Evolutionary conservation across 2,888 invertebrate genomes (phyloP).

Genomic region (Caenorhabditis sp.): DNA sequence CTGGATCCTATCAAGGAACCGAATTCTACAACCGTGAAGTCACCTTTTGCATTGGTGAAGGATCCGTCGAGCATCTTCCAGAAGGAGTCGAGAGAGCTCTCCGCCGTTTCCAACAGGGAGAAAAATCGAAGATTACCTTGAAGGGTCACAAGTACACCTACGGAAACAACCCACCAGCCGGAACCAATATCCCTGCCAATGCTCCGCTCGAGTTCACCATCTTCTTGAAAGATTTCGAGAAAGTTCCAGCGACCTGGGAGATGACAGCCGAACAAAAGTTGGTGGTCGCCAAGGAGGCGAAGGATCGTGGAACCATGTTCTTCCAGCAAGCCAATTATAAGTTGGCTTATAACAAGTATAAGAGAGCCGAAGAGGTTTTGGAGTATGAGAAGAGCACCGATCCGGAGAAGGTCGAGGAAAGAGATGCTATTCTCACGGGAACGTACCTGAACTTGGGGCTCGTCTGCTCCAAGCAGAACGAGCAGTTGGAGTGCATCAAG

Average conservation of each 20-base stretch:
- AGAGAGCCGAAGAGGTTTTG: slow-evolving; percentile 88
- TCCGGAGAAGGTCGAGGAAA: slow-evolving; percentile 70
- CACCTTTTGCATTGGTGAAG: slow-evolving; percentile 92
- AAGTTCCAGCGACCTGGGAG: slow-evolving; percentile 90
- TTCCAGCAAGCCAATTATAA: slow-evolving; percentile 86
- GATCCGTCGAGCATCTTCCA: slow-evolving; percentile 88
- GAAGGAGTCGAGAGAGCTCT: slow-evolving; percentile 91
- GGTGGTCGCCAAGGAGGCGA: slow-evolving; percentile 90
- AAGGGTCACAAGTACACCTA: slow-evolving; percentile 74
- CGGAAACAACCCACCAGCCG: slow-evolving; percentile 84
- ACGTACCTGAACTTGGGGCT: slow-evolving; percentile 77
- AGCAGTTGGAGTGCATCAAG: slow-evolving; percentile 85
- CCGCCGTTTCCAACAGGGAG: slow-evolving; percentile 87
- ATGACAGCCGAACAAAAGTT: slow-evolving; percentile 90
- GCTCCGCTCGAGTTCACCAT: slow-evolving; percentile 90
- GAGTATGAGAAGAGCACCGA: slow-evolving; percentile 83
- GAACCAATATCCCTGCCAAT: slow-evolving; percentile 89
- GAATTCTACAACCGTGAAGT: slow-evolving; percentile 91
- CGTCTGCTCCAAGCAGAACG: slow-evolving; percentile 83
- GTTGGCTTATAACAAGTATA: slow-evolving; percentile 92
- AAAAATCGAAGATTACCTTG: slow-evolving; percentile 77
- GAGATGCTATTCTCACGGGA: slow-evolving; percentile 73
- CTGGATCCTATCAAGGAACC: slow-evolving; percentile 87
- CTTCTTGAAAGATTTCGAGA: slow-evolving; percentile 91
- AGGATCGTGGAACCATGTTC: slow-evolving; percentile 93